Conservation (phyloP, 2,113 vertebrate genomes). For the Thomomys bottae region DNA sequence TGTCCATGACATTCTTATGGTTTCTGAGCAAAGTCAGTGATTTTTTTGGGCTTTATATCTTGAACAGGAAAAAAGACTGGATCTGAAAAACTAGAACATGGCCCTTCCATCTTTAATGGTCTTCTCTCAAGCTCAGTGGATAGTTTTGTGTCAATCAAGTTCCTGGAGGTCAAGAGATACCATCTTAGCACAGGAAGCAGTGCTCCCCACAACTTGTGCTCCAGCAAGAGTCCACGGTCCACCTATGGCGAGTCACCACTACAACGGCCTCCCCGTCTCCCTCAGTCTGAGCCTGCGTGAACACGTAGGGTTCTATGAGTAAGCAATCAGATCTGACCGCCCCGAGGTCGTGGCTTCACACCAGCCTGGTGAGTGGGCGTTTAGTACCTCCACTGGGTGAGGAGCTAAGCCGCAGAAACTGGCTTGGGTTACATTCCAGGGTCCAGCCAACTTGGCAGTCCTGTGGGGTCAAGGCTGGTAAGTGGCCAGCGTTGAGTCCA, state of each 20-base stretch:
- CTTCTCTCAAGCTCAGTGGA: neutral
- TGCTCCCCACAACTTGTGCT: neutral
- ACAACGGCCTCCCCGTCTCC: neutral
- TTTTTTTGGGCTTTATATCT: neutral
- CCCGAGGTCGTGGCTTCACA: neutral
- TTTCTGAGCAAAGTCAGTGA: neutral
- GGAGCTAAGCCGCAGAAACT: conserved; percentile 47
- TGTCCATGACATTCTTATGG: neutral
- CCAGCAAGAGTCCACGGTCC: neutral
- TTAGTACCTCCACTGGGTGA: conserved; percentile 54
- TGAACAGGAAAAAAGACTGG: neutral
- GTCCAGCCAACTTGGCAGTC: conserved; percentile 64
- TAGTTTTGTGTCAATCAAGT: neutral
- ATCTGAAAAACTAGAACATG: neutral
- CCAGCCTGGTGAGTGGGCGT: neutral
- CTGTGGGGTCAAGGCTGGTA: conserved; percentile 1
- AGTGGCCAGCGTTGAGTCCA: neutral
- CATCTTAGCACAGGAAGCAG: neutral
- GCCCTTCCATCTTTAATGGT: neutral
- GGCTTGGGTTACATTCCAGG: conserved; percentile 66
- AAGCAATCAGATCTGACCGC: neutral
- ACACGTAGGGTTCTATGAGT: conserved; percentile 17
- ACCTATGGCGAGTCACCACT: neutral
- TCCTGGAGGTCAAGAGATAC: neutral
- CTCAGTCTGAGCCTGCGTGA: neutral